These are phyloP conservation scores for Vireo altiloquus DNA, from an alignment of 2,113 vertebrate genomes.

Conservation along the genomic window DNA sequence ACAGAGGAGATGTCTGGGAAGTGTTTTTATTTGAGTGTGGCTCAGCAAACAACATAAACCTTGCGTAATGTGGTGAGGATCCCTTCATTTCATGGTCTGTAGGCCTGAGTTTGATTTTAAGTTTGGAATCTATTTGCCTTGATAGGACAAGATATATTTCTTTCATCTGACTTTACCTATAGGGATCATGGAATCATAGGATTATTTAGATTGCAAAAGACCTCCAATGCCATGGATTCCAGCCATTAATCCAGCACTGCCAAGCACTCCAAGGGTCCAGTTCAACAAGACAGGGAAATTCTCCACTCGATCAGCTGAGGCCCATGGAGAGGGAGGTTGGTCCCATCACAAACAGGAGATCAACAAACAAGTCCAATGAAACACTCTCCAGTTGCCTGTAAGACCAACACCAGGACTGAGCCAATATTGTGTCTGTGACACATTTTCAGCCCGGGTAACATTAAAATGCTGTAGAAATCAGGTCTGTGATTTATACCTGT, in stretches of 20 bases:
- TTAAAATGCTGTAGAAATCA: neutral
- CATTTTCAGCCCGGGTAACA: neutral
- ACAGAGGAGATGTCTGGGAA: neutral
- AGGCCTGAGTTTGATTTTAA: neutral
- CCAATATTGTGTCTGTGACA: neutral
- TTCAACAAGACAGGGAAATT: neutral
- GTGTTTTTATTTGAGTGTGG: neutral
- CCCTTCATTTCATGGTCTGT: neutral
- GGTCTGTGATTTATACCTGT: neutral
- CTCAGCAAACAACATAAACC: neutral
- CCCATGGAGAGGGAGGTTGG: neutral
- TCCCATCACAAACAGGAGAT: neutral
- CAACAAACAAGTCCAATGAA: neutral
- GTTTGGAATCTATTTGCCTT: neutral
- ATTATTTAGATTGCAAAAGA: neutral
- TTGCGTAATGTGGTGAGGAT: neutral
- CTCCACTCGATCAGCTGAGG: accelerated
- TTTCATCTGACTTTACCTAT: neutral
- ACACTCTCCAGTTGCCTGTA: neutral
- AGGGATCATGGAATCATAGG: neutral
- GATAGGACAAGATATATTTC: neutral
- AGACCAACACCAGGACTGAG: neutral
- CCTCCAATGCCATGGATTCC: neutral
- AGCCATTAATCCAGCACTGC: neutral
- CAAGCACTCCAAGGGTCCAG: neutral